Conservation (phyloP, 1,140 invertebrate species). For the Zaprionus nigranus region DNA sequence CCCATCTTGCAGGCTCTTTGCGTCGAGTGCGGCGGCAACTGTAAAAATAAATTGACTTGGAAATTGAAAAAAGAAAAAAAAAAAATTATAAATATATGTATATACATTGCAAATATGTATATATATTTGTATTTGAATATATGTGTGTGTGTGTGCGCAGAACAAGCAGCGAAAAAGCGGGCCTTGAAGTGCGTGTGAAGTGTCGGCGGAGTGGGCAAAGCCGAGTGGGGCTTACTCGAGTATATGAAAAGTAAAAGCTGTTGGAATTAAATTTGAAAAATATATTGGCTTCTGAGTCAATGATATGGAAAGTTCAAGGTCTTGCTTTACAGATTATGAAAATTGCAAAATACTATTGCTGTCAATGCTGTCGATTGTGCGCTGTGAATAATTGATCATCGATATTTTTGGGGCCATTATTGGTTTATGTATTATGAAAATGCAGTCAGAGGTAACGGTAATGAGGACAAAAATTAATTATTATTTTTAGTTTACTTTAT, state of each 20-base stretch:
- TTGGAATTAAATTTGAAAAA: constrained; percentile 42
- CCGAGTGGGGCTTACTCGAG: constrained; percentile 20
- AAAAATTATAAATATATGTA: constrained; percentile 27
- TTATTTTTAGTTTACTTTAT: too few species aligned
- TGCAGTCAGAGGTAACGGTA: too few species aligned
- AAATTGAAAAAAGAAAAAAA: constrained; percentile 79
- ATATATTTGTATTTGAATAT: neutral
- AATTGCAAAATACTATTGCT: neutral
- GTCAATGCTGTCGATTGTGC: too few species aligned
- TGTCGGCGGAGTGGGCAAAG: constrained; percentile 7
- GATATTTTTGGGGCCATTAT: too few species aligned
- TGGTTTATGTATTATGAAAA: too few species aligned
- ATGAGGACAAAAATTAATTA: too few species aligned
- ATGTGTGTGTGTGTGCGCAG: constrained; percentile 3
- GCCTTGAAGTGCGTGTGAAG: constrained; percentile 44
- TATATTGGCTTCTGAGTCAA: constrained; percentile 41
- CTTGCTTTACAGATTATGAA: constrained; percentile 4
- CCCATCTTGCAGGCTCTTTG: constrained; percentile 16
- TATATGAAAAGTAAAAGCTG: constrained; percentile 51
- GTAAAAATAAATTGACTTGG: constrained; percentile 83
- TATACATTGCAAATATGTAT: neutral
- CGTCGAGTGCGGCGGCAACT: constrained; percentile 58
- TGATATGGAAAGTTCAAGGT: constrained; percentile 50
- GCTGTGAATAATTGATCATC: too few species aligned
- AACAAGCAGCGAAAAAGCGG: constrained; percentile 34